A percentile compares a stretch with the other conserved stretches of the same genome.
These are phyloP conservation scores for Girardinus metallicus DNA, from an alignment of 2,797 vertebrate species.

Conservation along the genomic window DNA sequence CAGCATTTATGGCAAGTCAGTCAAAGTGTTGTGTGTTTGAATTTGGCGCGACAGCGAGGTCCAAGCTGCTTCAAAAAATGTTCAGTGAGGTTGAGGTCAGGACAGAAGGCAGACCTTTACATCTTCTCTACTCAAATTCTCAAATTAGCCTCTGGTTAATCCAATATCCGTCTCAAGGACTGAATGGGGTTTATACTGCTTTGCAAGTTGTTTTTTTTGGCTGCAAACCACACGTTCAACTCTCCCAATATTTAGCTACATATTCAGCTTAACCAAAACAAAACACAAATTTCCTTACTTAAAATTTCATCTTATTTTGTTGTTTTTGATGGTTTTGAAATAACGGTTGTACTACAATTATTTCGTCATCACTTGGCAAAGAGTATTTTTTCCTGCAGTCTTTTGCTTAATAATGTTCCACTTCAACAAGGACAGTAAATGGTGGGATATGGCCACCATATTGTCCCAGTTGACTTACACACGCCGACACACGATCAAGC, in stretches of 20 bases:
- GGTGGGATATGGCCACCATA: constrained; percentile 68
- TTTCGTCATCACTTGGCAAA: background rate
- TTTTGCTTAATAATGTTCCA: constrained; percentile 43
- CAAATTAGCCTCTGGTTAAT: background rate
- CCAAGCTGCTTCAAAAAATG: background rate
- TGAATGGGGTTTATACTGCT: background rate
- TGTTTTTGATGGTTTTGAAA: background rate
- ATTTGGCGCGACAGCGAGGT: background rate
- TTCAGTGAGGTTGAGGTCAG: background rate
- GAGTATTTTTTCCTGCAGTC: background rate
- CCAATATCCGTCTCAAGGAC: background rate
- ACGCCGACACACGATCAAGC: constrained; percentile 13
- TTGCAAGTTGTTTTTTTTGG: background rate
- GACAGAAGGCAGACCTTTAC: background rate
- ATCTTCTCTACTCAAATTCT: background rate
- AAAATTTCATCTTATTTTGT: background rate
- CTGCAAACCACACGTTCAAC: background rate
- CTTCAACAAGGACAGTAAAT: constrained; percentile 54
- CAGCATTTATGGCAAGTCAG: background rate
- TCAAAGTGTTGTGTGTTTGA: background rate
- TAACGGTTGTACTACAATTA: background rate
- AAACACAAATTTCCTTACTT: background rate
- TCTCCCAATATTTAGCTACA: background rate
- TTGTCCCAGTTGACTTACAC: constrained; percentile 66
- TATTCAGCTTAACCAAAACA: background rate